A percentile compares a stretch with the other conserved stretches of the same genome.
These are phyloP conservation scores for Abrostola triplasia DNA, from an alignment of 2,888 invertebrate species.

Conservation along the genomic window DNA sequence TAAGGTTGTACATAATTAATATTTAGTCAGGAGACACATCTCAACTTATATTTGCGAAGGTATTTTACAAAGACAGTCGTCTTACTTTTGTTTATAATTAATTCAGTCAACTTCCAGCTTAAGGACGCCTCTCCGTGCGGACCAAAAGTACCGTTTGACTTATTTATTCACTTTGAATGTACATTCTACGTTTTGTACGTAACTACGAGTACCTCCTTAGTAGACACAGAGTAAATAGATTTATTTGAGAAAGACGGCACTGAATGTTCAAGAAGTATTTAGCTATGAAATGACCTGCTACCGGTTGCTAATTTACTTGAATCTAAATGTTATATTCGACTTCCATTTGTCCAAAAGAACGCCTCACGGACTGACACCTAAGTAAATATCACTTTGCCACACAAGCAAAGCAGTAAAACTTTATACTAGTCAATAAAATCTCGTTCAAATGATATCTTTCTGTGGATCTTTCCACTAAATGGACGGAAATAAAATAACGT, in stretches of 20 bases:
- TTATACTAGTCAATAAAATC: background rate
- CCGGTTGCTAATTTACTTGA: too few species aligned
- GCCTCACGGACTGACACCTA: too few species aligned
- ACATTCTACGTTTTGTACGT: slow-evolving; percentile 30
- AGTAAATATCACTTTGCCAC: background rate
- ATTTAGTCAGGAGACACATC: slow-evolving; percentile 22
- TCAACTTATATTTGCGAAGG: slow-evolving; percentile 32
- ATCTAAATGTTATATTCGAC: too few species aligned
- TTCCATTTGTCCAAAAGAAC: too few species aligned
- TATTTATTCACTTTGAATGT: slow-evolving; percentile 55
- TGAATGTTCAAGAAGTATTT: too few species aligned
- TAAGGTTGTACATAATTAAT: slow-evolving; percentile 15
- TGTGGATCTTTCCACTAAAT: slow-evolving; percentile 11
- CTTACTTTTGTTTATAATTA: slow-evolving; percentile 70
- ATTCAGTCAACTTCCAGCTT: slow-evolving; percentile 65
- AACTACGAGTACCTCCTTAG: background rate
- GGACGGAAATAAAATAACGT: slow-evolving; percentile 30
- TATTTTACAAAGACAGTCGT: slow-evolving; percentile 56
- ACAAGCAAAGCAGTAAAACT: background rate
- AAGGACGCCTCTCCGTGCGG: slow-evolving; percentile 35
- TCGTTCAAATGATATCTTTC: slow-evolving; percentile 11
- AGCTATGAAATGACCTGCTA: too few species aligned
- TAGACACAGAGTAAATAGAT: background rate
- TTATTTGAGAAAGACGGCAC: background rate
- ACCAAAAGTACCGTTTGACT: slow-evolving; percentile 46